These are phyloP conservation scores for Abrostola tripartita DNA, from an alignment of 2,888 invertebrate genomes.

Conservation along the genomic window DNA sequence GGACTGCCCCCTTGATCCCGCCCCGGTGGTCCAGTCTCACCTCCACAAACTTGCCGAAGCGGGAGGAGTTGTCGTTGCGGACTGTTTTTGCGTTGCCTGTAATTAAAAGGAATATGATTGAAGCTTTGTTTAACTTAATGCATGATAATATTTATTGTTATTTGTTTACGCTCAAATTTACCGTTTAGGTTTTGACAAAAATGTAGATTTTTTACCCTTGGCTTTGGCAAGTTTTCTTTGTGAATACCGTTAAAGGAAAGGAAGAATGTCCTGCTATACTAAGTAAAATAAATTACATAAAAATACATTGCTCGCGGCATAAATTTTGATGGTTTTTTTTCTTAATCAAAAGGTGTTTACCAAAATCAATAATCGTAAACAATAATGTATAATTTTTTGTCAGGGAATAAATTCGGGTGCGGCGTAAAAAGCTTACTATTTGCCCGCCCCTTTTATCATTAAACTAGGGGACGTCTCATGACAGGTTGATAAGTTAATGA, in stretches of 20 bases:
- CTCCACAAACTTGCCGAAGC: constrained; percentile 98
- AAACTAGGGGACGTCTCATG: constrained; percentile 34
- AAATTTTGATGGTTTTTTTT: too few relatives aligned
- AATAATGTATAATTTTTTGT: neutral
- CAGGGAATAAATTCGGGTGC: neutral
- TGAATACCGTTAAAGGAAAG: too few relatives aligned
- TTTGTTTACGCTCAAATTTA: too few relatives aligned
- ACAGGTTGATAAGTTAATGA: constrained; percentile 39
- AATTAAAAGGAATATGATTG: constrained; percentile 12
- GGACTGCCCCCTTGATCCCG: constrained; percentile 96
- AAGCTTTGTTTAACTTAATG: neutral
- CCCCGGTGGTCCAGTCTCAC: constrained; percentile 96
- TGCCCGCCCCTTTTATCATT: constrained; percentile 30
- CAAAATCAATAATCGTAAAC: too few relatives aligned
- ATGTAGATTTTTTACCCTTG: too few relatives aligned
- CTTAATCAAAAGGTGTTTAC: too few relatives aligned
- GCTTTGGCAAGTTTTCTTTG: too few relatives aligned
- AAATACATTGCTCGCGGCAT: too few relatives aligned
- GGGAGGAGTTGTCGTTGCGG: constrained; percentile 96
- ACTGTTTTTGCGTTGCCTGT: constrained; percentile 97
- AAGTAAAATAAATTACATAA: too few relatives aligned
- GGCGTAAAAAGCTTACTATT: constrained; percentile 13
- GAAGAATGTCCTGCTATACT: too few relatives aligned
- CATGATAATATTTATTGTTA: neutral
- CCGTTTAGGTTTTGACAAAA: too few relatives aligned